Evolutionary conservation across 2,113 vertebrate species (phyloP).

Genomic region (Macquaria australasica): DNA sequence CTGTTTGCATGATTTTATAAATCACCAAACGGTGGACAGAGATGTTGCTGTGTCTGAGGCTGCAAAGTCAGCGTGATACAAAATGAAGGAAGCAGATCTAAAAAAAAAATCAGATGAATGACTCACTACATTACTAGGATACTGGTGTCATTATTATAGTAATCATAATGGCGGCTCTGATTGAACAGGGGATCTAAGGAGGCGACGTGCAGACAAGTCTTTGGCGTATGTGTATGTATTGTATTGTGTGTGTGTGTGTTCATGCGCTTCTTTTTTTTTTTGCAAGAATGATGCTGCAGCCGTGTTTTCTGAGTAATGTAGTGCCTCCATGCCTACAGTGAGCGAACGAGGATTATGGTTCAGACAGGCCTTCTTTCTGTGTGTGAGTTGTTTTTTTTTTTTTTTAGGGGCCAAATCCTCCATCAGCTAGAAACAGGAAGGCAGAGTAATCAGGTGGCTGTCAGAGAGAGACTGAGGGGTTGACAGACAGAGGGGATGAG

Average conservation of each 20-base stretch:
- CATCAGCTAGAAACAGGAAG: slow-evolving; percentile 47
- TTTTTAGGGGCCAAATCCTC: slow-evolving; percentile 30
- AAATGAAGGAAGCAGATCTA: slow-evolving; percentile 40
- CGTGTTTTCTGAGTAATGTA: background rate
- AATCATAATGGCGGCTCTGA: slow-evolving; percentile 46
- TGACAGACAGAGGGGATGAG: slow-evolving; percentile 56
- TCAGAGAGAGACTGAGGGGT: slow-evolving; percentile 39
- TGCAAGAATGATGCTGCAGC: background rate
- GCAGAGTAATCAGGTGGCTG: slow-evolving; percentile 57
- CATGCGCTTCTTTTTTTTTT: background rate
- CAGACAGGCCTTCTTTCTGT: slow-evolving; percentile 8
- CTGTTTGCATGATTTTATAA: background rate
- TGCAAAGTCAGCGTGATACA: slow-evolving; percentile 1
- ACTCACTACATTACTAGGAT: slow-evolving; percentile 5
- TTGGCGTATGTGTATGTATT: background rate
- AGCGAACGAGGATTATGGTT: background rate
- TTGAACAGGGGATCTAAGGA: background rate
- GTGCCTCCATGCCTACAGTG: background rate
- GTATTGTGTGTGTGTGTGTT: background rate
- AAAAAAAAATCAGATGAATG: slow-evolving; percentile 43
- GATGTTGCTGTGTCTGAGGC: slow-evolving; percentile 2
- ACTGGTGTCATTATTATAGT: slow-evolving; percentile 50
- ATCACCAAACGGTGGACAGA: slow-evolving; percentile 7
- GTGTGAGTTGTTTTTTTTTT: background rate
- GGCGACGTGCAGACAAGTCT: slow-evolving; percentile 9